Evolutionary conservation across 2,113 vertebrate genomes (phyloP).

Genomic region (Kobus ellipsiprymnus): DNA sequence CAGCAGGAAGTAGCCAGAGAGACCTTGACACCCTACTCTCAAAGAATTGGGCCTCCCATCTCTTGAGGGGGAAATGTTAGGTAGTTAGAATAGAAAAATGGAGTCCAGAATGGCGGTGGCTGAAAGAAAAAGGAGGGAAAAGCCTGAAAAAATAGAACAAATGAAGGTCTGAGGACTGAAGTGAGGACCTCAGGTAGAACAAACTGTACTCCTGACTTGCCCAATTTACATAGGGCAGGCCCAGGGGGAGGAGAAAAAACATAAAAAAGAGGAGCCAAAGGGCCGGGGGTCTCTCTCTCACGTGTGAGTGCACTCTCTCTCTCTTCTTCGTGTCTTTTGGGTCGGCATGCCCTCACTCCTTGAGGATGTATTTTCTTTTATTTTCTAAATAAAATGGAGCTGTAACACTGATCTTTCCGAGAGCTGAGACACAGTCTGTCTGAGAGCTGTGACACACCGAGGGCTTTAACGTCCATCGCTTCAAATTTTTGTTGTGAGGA

Average conservation of each 20-base stretch:
- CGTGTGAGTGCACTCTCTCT: accelerated
- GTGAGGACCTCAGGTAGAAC: not conserved
- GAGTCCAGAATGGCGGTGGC: not conserved
- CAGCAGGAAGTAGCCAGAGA: not conserved
- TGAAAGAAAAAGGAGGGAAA: not conserved
- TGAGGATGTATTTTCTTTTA: not conserved
- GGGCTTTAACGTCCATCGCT: accelerated
- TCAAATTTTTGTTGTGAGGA: not conserved
- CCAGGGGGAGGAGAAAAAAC: not conserved
- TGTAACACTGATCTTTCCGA: not conserved
- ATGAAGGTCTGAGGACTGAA: not conserved
- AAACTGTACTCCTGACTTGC: not conserved
- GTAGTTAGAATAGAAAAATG: not conserved
- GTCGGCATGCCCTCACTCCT: not conserved
- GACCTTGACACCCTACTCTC: accelerated
- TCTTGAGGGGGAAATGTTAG: not conserved
- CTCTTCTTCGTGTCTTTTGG: not conserved
- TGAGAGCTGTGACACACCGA: accelerated
- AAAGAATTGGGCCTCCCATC: not conserved
- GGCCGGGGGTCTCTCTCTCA: not conserved
- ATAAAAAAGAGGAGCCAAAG: not conserved
- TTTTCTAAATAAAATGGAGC: not conserved
- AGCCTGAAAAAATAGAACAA: not conserved
- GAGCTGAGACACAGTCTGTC: not conserved
- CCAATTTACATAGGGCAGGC: not conserved